phyloP scores from a whole-genome alignment of 2,113 vertebrate species.

The Lamprologus callipterus region DNA sequence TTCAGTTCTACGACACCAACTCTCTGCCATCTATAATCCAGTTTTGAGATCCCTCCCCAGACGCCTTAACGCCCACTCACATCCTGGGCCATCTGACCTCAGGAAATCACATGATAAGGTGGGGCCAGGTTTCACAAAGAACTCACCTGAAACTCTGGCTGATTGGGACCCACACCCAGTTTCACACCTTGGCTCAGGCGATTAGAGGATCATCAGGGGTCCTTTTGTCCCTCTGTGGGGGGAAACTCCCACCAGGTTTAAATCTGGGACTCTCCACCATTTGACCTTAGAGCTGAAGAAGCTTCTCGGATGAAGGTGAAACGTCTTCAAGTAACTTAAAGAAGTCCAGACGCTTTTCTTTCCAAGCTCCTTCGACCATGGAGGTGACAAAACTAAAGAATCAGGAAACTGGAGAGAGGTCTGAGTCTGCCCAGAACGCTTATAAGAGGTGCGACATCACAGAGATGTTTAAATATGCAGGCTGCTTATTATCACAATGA shows the following conservation, averaged over 20 bases:
- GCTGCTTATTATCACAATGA: not conserved
- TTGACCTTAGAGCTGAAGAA: not conserved
- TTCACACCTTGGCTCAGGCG: rapidly evolving
- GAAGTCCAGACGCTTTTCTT: not conserved
- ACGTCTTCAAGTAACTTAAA: not conserved
- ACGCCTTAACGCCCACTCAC: not conserved
- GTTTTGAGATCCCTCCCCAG: not conserved
- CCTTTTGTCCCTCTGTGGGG: not conserved
- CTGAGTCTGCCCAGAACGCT: not conserved
- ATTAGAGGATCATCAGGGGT: not conserved
- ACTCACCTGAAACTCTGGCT: rapidly evolving
- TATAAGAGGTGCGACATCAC: not conserved
- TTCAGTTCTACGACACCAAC: too few relatives aligned
- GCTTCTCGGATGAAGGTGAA: rapidly evolving
- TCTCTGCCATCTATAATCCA: too few relatives aligned
- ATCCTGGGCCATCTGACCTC: not conserved
- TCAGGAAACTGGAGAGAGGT: not conserved
- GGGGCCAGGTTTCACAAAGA: not conserved
- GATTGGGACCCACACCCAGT: rapidly evolving
- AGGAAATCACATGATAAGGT: not conserved
- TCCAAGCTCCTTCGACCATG: not conserved
- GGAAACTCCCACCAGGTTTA: rapidly evolving
- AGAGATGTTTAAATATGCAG: not conserved
- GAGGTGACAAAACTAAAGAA: not conserved
- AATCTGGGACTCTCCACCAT: rapidly evolving